A percentile compares a stretch with the other conserved stretches of the same genome.
These are phyloP conservation scores for Buphagus erythrorhynchus DNA, from an alignment of 2,797 vertebrate species.

Conservation along the genomic window DNA sequence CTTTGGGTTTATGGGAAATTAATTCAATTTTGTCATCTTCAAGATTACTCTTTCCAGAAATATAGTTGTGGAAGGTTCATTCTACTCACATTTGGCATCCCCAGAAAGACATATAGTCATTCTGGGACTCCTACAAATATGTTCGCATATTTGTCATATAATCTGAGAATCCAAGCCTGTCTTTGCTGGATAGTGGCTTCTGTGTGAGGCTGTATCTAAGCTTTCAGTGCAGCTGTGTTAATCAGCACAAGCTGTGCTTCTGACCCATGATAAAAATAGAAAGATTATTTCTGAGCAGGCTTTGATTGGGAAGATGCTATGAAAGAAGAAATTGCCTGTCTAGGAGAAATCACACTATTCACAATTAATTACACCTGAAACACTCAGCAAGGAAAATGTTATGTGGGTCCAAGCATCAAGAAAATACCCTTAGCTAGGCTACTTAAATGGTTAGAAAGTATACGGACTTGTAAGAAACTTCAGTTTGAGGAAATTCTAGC, in stretches of 20 bases:
- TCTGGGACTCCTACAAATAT: background rate
- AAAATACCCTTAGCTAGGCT: background rate
- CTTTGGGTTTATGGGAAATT: background rate
- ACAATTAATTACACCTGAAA: background rate
- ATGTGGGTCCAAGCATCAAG: background rate
- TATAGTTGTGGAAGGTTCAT: background rate
- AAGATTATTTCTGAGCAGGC: conserved; percentile 2
- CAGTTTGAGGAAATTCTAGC: background rate
- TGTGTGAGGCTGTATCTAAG: background rate
- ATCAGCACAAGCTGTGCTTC: background rate
- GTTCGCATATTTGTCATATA: background rate
- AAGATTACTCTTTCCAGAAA: background rate
- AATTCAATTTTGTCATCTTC: background rate
- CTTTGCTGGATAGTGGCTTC: background rate
- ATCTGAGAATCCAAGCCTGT: background rate
- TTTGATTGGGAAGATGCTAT: background rate
- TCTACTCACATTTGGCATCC: background rate
- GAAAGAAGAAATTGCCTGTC: background rate
- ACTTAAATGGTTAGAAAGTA: background rate
- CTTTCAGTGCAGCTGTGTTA: background rate
- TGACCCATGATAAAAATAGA: conserved; percentile 1
- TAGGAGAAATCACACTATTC: background rate
- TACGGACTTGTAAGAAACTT: background rate
- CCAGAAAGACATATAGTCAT: background rate
- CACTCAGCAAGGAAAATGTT: background rate